Conservation (phyloP, 2,888 invertebrate species). For the Nomada hirtipes region DNA sequence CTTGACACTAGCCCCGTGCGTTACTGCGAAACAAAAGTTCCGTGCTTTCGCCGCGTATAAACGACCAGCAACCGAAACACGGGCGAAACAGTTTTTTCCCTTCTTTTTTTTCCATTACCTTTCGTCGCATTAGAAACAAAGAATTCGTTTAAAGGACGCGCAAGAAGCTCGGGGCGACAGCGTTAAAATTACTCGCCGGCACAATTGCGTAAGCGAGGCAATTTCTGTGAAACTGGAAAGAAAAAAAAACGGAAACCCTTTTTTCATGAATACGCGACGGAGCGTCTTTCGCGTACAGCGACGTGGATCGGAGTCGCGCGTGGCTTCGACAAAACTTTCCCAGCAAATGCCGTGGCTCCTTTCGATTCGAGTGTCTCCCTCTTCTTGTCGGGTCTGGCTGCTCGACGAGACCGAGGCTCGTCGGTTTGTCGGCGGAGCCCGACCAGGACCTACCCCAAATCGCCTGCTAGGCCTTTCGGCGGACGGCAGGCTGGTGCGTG, state of each 20-base stretch:
- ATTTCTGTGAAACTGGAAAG: background rate
- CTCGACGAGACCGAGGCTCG: slow-evolving; percentile 19
- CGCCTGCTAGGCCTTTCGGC: slow-evolving; percentile 77
- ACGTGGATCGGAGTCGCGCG: slow-evolving; percentile 22
- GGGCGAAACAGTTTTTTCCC: background rate
- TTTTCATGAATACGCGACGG: slow-evolving; percentile 7
- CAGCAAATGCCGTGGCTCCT: slow-evolving; percentile 55
- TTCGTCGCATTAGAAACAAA: background rate
- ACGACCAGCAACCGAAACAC: background rate
- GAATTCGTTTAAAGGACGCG: background rate
- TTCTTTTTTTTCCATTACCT: background rate
- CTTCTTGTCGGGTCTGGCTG: slow-evolving; percentile 28
- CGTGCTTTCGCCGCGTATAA: background rate
- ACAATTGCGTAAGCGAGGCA: background rate
- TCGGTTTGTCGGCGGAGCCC: slow-evolving; percentile 43
- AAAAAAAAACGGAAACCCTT: background rate
- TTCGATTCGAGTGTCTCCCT: slow-evolving; percentile 50
- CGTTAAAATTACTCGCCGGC: background rate
- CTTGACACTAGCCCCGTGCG: slow-evolving; percentile 16
- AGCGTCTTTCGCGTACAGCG: slow-evolving; percentile 2
- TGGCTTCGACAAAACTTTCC: slow-evolving; percentile 63
- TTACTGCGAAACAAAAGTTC: slow-evolving; percentile 14
- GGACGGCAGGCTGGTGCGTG: slow-evolving; percentile 55
- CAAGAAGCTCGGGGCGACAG: background rate
- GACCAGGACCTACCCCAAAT: slow-evolving; percentile 81